phyloP scores from a whole-genome alignment of 2,797 vertebrate species.

The Oreortyx pictus region DNA sequence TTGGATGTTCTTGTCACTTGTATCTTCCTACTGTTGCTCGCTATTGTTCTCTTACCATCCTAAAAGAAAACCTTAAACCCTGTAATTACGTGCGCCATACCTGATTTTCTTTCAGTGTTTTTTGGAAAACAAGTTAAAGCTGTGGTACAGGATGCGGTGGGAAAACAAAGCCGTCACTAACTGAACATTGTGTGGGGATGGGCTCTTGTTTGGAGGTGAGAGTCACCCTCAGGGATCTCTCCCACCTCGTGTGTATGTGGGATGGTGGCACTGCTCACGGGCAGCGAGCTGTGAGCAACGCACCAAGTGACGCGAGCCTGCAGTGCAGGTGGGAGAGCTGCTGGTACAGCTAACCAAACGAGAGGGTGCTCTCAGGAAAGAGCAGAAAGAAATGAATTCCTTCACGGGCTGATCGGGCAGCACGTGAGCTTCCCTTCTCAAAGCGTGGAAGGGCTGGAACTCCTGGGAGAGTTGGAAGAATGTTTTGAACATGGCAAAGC shows the following conservation, averaged over 20 bases:
- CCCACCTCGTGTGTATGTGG: neutral
- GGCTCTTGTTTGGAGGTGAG: neutral
- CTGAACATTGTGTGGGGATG: neutral
- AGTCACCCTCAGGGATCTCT: constrained; percentile 11
- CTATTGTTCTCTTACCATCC: constrained; percentile 30
- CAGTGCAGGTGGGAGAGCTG: too few species aligned
- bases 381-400: neutral
- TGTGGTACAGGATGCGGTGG: neutral
- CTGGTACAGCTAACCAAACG: neutral
- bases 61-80: neutral
- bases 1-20: neutral
- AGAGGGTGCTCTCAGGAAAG: neutral
- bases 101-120: constrained; percentile 14
- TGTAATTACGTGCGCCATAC: constrained; percentile 14
- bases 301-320: neutral
- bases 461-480: neutral
- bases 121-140: neutral
- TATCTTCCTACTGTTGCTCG: neutral
- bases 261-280: too few species aligned
- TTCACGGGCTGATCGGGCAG: neutral
- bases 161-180: neutral
- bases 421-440: neutral
- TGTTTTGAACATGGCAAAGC: neutral
- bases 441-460: neutral
- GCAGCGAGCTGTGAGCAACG: too few species aligned